phyloP scores from a whole-genome alignment of 2,888 invertebrate genomes.

The Timandra comae region DNA sequence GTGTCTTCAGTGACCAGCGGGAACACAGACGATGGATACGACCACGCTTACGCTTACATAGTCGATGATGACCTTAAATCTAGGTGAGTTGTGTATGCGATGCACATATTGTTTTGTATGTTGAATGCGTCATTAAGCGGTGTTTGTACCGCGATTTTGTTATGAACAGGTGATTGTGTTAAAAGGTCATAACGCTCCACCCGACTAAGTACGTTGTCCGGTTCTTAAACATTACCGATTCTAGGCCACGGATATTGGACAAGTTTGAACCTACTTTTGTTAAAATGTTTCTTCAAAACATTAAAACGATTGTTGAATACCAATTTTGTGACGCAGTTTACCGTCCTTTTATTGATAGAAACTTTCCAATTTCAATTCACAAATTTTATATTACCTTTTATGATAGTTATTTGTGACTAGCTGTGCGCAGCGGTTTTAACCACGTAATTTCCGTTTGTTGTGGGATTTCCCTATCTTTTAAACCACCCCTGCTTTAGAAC shows the following conservation, averaged over 20 bases:
- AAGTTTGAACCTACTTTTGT: slow-evolving; percentile 6
- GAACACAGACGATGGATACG: slow-evolving; percentile 54
- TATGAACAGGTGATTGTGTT: slow-evolving; percentile 19
- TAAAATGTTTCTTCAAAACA: slow-evolving; percentile 1
- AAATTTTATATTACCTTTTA: too few relatives aligned
- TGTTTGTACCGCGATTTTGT: slow-evolving; percentile 22
- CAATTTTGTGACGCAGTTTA: too few relatives aligned
- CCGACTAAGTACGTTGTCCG: slow-evolving; percentile 1
- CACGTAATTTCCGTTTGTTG: too few relatives aligned
- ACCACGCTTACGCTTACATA: slow-evolving; percentile 66
- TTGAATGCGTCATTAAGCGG: slow-evolving; percentile 11
- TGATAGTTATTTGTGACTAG: too few relatives aligned
- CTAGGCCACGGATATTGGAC: slow-evolving; percentile 18
- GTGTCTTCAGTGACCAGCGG: slow-evolving; percentile 56
- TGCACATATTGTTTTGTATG: slow-evolving; percentile 9
- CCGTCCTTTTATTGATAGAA: too few relatives aligned
- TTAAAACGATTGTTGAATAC: too few relatives aligned
- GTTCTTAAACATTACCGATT: slow-evolving; percentile 11
- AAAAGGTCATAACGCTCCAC: slow-evolving; percentile 25
- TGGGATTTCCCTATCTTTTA: too few relatives aligned
- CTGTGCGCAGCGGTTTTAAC: too few relatives aligned
- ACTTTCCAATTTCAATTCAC: slow-evolving; percentile 8
- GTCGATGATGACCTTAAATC: slow-evolving; percentile 68
- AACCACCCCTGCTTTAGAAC: too few relatives aligned
- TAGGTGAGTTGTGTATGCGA: slow-evolving; percentile 41